phyloP scores from a whole-genome alignment of 1,140 invertebrate species.

The Leptopilina boulardi region DNA sequence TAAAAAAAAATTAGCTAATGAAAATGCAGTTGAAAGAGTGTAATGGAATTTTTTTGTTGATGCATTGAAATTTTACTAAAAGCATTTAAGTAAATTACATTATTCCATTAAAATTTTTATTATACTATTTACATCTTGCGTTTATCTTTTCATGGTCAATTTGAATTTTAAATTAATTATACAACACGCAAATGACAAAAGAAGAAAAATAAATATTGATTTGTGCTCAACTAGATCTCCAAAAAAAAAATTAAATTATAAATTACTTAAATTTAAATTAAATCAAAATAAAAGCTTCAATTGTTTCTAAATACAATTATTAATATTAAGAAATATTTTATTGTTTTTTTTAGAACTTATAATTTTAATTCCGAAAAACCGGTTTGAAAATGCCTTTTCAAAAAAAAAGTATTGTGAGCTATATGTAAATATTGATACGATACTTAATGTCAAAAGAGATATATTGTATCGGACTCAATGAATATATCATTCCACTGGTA shows the following conservation, averaged over 20 bases:
- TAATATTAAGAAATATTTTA: no score
- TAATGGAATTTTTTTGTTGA: neutral
- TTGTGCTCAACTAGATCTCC: neutral
- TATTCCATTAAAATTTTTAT: slow-evolving; percentile 25
- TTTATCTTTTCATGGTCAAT: neutral
- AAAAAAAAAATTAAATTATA: neutral
- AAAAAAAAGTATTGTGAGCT: neutral
- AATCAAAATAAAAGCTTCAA: no score
- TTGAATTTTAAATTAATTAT: slow-evolving; percentile 13
- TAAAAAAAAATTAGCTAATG: neutral
- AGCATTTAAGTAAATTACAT: neutral
- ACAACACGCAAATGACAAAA: neutral
- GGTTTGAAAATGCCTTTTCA: no score
- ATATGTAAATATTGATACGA: neutral
- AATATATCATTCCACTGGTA: neutral
- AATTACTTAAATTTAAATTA: neutral
- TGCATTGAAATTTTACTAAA: neutral
- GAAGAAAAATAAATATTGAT: no score
- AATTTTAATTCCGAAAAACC: no score
- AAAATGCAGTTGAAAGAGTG: neutral
- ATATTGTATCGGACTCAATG: neutral
- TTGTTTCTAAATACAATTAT: no score
- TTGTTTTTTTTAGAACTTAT: no score
- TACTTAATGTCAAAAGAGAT: neutral
- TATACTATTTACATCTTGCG: neutral